These are phyloP conservation scores for Atethmia centrago DNA, from an alignment of 2,888 invertebrate species.

Conservation along the genomic window DNA sequence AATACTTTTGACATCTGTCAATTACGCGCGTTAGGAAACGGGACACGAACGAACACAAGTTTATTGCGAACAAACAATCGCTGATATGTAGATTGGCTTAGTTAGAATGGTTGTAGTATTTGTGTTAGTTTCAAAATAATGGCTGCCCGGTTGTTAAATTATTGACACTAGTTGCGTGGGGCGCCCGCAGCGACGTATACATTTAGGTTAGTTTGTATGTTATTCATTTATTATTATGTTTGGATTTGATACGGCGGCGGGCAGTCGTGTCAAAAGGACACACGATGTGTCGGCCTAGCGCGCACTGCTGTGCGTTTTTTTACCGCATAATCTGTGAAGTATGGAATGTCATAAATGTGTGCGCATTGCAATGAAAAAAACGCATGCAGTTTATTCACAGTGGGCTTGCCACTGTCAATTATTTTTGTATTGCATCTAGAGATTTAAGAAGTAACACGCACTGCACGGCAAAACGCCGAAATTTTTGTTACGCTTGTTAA, in stretches of 20 bases:
- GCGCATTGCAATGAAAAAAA: no score
- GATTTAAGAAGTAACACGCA: no score
- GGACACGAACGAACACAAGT: conserved; percentile 62
- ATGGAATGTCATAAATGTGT: no score
- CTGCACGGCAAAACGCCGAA: no score
- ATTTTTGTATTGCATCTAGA: no score
- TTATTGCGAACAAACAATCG: conserved; percentile 63
- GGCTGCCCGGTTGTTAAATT: conserved; percentile 24
- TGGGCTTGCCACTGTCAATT: no score
- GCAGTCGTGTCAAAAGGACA: not conserved
- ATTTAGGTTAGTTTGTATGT: conserved; percentile 34
- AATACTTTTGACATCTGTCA: conserved; percentile 89
- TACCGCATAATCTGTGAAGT: no score
- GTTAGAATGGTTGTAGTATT: conserved; percentile 54
- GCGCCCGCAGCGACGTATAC: conserved; percentile 28
- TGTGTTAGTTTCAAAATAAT: conserved; percentile 61
- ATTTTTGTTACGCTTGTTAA: no score
- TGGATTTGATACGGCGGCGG: not conserved
- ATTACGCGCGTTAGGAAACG: conserved; percentile 79
- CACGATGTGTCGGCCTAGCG: not conserved
- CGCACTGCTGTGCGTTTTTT: no score
- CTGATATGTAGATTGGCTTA: conserved; percentile 62
- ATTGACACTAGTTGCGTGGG: conserved; percentile 57
- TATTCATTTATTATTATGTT: no score
- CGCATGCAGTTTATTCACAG: no score